phyloP scores from a whole-genome alignment of 2,888 invertebrate species.

The Myopa tessellatipennis region DNA sequence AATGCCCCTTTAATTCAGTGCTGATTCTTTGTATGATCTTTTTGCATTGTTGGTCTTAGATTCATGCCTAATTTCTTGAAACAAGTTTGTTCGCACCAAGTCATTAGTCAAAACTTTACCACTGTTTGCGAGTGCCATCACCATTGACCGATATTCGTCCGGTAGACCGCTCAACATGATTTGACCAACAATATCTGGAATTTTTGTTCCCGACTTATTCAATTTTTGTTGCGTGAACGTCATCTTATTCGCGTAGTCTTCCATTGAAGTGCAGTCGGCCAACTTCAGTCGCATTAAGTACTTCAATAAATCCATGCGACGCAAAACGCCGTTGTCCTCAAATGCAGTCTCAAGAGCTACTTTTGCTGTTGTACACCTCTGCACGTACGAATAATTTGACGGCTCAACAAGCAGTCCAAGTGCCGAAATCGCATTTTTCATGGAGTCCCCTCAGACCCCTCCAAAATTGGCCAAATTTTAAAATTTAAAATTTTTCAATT shows the following conservation, averaged over 20 bases:
- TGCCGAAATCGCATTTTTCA: slow-evolving; percentile 44
- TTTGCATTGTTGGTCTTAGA: slow-evolving; percentile 15
- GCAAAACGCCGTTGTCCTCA: slow-evolving; percentile 41
- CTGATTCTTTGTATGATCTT: slow-evolving; percentile 7
- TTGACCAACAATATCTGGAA: too few relatives aligned
- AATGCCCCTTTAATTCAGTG: too few relatives aligned
- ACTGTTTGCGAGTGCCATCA: slow-evolving; percentile 41
- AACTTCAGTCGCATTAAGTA: slow-evolving; percentile 31
- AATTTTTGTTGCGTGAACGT: too few relatives aligned
- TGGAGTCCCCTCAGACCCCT: slow-evolving; percentile 28
- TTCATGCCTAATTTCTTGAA: slow-evolving; percentile 34
- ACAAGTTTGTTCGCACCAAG: slow-evolving; percentile 39
- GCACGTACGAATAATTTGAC: slow-evolving; percentile 41
- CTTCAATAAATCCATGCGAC: slow-evolving; percentile 41
- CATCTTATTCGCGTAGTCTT: too few relatives aligned
- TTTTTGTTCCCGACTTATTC: too few relatives aligned
- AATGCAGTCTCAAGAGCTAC: too few relatives aligned
- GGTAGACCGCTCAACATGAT: too few relatives aligned
- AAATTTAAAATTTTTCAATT: too few relatives aligned
- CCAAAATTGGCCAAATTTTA: too few relatives aligned
- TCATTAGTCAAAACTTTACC: slow-evolving; percentile 35
- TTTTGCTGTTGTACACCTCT: slow-evolving; percentile 38
- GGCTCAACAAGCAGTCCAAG: slow-evolving; percentile 31
- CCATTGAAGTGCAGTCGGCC: slow-evolving; percentile 37
- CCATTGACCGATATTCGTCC: slow-evolving; percentile 38